Conservation (phyloP, 2,888 invertebrate genomes). For the Drosophila colorata region DNA sequence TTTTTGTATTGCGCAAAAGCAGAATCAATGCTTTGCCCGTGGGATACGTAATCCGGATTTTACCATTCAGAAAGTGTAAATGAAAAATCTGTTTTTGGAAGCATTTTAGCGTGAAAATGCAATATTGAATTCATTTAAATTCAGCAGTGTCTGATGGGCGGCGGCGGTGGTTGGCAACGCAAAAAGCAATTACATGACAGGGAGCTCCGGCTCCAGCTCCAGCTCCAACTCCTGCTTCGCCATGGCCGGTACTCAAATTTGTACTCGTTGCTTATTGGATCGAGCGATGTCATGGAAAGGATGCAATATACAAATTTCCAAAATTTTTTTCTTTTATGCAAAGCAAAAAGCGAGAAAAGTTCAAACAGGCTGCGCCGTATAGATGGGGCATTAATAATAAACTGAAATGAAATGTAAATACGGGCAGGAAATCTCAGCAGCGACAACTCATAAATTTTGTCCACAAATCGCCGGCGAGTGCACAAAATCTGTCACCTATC, state of each 20-base stretch:
- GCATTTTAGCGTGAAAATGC: slow-evolving; percentile 84
- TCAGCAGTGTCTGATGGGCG: slow-evolving; percentile 51
- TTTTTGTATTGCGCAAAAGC: slow-evolving; percentile 65
- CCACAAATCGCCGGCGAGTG: slow-evolving; percentile 68
- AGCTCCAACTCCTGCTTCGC: background rate
- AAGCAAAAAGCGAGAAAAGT: slow-evolving; percentile 33
- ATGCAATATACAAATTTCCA: slow-evolving; percentile 57
- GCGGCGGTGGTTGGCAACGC: slow-evolving; percentile 29
- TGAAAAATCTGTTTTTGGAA: slow-evolving; percentile 84
- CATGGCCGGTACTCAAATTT: slow-evolving; percentile 4
- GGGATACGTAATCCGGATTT: slow-evolving; percentile 84
- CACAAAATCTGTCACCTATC: slow-evolving; percentile 84
- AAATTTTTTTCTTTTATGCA: slow-evolving; percentile 58
- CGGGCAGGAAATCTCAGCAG: slow-evolving; percentile 48
- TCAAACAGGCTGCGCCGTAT: slow-evolving; percentile 5
- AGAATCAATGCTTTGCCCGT: slow-evolving; percentile 80
- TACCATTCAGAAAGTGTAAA: slow-evolving; percentile 82
- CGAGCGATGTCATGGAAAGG: slow-evolving; percentile 38
- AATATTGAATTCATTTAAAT: slow-evolving; percentile 84
- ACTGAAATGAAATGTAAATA: slow-evolving; percentile 69
- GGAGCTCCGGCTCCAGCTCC: slow-evolving; percentile 9
- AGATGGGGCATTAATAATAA: slow-evolving; percentile 68
- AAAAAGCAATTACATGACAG: slow-evolving; percentile 81
- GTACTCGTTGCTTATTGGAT: slow-evolving; percentile 42
- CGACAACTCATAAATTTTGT: slow-evolving; percentile 82